Percentiles rank a stretch among this genome's conserved stretches.
phyloP scores from a whole-genome alignment of 2,888 invertebrate genomes.

The Zeuzera pyrina region DNA sequence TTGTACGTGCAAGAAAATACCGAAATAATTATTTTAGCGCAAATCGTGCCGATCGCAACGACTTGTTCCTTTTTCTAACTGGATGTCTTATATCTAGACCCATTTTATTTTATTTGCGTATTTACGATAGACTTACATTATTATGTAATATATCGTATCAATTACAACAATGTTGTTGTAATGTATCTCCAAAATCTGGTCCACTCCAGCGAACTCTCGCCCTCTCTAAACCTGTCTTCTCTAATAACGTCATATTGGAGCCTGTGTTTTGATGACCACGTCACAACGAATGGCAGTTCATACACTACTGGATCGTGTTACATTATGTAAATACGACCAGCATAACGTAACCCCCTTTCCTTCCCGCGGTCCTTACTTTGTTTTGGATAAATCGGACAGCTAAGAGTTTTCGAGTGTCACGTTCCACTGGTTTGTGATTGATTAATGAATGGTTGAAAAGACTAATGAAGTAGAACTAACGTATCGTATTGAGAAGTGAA shows the following conservation, averaged over 20 bases:
- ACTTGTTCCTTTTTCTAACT: too few relatives aligned
- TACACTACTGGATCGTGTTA: constrained; percentile 39
- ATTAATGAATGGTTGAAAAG: constrained; percentile 9
- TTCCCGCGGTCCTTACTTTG: constrained; percentile 1
- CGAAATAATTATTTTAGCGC: too few relatives aligned
- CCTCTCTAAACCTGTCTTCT: constrained; percentile 29
- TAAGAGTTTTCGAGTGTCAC: not conserved
- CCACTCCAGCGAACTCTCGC: constrained; percentile 20
- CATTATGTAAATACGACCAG: constrained; percentile 16
- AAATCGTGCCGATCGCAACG: too few relatives aligned
- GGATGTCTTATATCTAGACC: too few relatives aligned
- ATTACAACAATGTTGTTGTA: constrained; percentile 22
- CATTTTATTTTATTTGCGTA: too few relatives aligned
- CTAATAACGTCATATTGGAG: constrained; percentile 40
- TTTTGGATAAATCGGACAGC: constrained; percentile 2
- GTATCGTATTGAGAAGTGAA: constrained; percentile 9
- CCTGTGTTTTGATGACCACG: constrained; percentile 46
- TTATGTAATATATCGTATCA: not conserved
- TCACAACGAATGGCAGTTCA: constrained; percentile 48
- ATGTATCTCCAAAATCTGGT: constrained; percentile 28
- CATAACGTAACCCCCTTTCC: constrained; percentile 3
- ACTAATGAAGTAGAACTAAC: constrained; percentile 15
- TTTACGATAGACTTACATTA: too few relatives aligned
- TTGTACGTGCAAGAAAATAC: too few relatives aligned
- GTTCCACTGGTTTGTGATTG: not conserved